Evolutionary conservation across 2,888 invertebrate genomes (phyloP).

Genomic region (Eilema depressum): DNA sequence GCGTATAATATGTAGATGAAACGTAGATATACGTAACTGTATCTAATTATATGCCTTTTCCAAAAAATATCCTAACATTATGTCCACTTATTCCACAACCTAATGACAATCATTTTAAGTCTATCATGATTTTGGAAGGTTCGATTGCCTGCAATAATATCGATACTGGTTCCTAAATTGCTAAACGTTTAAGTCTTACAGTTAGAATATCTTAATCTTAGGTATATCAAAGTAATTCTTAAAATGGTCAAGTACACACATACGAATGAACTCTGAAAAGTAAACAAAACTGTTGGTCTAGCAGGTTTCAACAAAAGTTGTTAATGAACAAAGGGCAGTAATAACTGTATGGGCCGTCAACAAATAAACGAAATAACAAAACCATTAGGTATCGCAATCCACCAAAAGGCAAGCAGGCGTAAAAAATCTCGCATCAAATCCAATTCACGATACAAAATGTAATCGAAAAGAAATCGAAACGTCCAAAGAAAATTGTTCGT

Average conservation of each 20-base stretch:
- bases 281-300: not conserved
- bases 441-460: slow-evolving; percentile 74
- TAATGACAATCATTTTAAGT: too few species aligned
- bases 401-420: slow-evolving; percentile 72
- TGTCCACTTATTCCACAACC: too few species aligned
- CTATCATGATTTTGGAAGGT: too few species aligned
- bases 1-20: too few species aligned
- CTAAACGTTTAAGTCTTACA: not conserved
- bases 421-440: slow-evolving; percentile 71
- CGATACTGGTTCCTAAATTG: not conserved
- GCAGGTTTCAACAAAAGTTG: not conserved
- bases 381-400: slow-evolving; percentile 37
- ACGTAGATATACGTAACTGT: too few species aligned
- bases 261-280: not conserved
- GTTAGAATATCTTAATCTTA: too few species aligned
- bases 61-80: too few species aligned
- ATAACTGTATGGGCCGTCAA: slow-evolving; percentile 21
- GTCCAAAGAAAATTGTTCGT: slow-evolving; percentile 70
- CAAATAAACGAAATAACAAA: slow-evolving; percentile 49
- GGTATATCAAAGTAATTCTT: not conserved
- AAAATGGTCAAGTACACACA: not conserved
- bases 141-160: not conserved
- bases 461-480: slow-evolving; percentile 82
- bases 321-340: slow-evolving; percentile 4
- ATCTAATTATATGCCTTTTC: not conserved